A percentile compares a stretch with the other conserved stretches of the same genome.
Conservation (phyloP, 2,113 vertebrate species). For the Myotis davidii region DNA sequence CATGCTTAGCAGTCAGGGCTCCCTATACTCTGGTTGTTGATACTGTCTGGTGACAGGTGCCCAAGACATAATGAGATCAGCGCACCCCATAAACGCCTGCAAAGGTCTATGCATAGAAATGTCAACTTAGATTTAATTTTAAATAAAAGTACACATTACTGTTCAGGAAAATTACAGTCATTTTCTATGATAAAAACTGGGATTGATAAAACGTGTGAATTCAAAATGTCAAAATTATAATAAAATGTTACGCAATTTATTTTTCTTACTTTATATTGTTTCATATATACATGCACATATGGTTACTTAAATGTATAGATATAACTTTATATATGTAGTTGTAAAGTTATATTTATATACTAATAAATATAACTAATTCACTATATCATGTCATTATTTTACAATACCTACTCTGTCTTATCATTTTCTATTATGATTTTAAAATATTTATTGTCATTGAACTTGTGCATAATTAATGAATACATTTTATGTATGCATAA, state of each 20-base stretch:
- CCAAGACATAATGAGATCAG: slow-evolving; percentile 62
- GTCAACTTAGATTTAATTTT: slow-evolving; percentile 48
- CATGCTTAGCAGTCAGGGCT: background rate
- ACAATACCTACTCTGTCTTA: background rate
- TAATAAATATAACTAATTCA: background rate
- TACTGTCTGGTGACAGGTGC: slow-evolving; percentile 46
- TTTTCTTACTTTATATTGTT: background rate
- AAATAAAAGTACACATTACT: slow-evolving; percentile 23
- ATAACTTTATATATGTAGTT: background rate
- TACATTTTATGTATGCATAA: background rate
- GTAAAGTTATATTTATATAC: background rate
- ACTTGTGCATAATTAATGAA: background rate
- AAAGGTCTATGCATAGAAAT: slow-evolving; percentile 37
- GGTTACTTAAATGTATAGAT: background rate
- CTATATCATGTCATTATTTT: background rate
- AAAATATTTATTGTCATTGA: background rate
- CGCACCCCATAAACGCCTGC: slow-evolving; percentile 19
- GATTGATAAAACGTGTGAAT: background rate
- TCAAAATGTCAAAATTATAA: slow-evolving; percentile 48
- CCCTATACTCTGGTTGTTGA: background rate
- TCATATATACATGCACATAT: background rate
- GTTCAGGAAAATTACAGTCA: background rate
- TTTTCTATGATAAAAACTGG: background rate
- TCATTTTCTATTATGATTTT: background rate
- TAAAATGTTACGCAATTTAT: background rate